Evolutionary conservation across 92 coral and sea anemone species (phyloP).

Genomic region (Epizoanthus ramosus): DNA sequence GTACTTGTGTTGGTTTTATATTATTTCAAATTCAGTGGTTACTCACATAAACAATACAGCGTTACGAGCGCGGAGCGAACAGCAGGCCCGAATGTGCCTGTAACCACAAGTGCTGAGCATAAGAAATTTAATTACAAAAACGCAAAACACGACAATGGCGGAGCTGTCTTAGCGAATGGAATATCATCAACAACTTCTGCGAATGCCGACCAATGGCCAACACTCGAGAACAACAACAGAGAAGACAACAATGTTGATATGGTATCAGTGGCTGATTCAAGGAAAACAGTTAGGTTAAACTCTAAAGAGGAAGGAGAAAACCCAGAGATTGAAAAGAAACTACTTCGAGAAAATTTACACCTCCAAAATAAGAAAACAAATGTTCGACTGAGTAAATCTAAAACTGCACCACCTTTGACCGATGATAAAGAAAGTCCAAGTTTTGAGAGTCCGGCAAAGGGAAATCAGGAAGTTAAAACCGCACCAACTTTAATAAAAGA

Average conservation of each 20-base stretch:
- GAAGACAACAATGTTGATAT: background rate
- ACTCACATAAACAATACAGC: background rate
- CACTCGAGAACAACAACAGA: background rate
- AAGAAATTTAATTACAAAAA: background rate
- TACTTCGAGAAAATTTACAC: background rate
- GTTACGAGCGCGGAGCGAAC: background rate
- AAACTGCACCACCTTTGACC: background rate
- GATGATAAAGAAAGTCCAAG: background rate
- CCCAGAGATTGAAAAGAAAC: background rate
- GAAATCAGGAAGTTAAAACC: background rate
- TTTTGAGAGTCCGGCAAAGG: background rate
- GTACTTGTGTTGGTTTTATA: constrained; percentile 11
- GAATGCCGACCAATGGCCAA: background rate
- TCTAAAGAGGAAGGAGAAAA: background rate
- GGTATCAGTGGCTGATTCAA: background rate
- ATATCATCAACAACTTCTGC: background rate
- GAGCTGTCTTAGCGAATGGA: background rate
- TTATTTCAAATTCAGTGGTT: background rate
- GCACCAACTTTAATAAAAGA: background rate
- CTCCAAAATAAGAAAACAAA: background rate
- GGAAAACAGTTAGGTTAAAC: background rate
- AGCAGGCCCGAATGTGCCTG: background rate
- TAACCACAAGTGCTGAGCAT: background rate
- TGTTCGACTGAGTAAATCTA: background rate
- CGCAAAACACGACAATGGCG: background rate